phyloP scores from a whole-genome alignment of 1,140 invertebrate species.

The Megalopta genalis region DNA sequence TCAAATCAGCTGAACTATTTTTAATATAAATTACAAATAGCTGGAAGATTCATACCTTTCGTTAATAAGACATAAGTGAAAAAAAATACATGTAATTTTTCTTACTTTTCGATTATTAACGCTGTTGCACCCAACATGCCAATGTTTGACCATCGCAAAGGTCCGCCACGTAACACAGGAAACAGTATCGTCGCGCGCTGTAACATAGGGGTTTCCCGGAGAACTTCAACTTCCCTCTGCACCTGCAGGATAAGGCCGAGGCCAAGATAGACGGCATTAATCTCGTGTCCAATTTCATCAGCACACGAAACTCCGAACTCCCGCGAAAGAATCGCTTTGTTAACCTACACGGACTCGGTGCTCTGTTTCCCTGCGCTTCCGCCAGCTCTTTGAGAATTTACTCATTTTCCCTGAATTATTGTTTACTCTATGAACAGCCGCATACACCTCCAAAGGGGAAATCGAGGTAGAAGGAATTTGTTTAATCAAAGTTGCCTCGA shows the following conservation, averaged over 20 bases:
- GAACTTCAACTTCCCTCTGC: slow-evolving; percentile 16
- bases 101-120: background rate
- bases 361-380: background rate
- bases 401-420: background rate
- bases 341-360: background rate
- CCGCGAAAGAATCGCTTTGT: slow-evolving; percentile 13
- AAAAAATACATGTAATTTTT: too few relatives aligned
- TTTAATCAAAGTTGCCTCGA: background rate
- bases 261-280: slow-evolving; percentile 23
- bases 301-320: slow-evolving; percentile 20
- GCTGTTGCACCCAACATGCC: background rate
- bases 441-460: background rate
- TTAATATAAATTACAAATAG: too few relatives aligned
- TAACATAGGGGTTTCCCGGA: slow-evolving; percentile 14
- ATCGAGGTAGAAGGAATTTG: background rate
- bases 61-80: too few relatives aligned
- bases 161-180: slow-evolving; percentile 5
- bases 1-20: too few relatives aligned
- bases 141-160: slow-evolving; percentile 3
- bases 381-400: background rate
- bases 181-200: slow-evolving; percentile 2
- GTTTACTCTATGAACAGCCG: background rate
- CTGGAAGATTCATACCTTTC: too few relatives aligned
- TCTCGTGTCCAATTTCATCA: slow-evolving; percentile 30
- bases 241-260: background rate